Percentiles rank a stretch among this genome's conserved stretches.
These are phyloP conservation scores for Pachyrhynchus sulphureomaculatus DNA, from an alignment of 1,140 invertebrate species.

Conservation along the genomic window DNA sequence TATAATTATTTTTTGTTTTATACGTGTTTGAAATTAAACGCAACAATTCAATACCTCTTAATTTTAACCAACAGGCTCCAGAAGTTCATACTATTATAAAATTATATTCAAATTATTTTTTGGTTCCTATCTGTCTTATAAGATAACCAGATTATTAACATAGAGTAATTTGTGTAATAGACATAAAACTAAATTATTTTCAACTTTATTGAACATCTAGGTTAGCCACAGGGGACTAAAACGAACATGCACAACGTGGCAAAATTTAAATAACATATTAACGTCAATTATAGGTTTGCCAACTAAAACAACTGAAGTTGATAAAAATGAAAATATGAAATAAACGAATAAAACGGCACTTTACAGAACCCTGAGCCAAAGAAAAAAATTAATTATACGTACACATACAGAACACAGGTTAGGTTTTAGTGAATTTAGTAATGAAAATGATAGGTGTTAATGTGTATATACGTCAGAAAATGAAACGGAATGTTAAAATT, in stretches of 20 bases:
- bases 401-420: not conserved
- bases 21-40: no score
- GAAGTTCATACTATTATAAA: no score
- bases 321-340: slow-evolving; percentile 17
- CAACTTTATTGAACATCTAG: no score
- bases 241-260: slow-evolving; percentile 1
- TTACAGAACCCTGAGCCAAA: not conserved
- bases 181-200: no score
- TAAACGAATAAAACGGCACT: not conserved
- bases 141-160: no score
- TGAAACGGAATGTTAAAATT: slow-evolving; percentile 15
- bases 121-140: no score
- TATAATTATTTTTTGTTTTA: no score
- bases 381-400: not conserved
- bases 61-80: no score
- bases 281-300: not conserved
- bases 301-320: slow-evolving; percentile 14
- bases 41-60: no score
- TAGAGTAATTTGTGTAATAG: no score
- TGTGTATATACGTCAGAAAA: slow-evolving; percentile 19
- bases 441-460: not conserved
- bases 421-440: slow-evolving; percentile 1
- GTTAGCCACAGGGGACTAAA: no score
- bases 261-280: not conserved
- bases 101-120: no score